These are phyloP conservation scores for Hydrotaea diabolus DNA, from an alignment of 2,888 invertebrate species.

Conservation along the genomic window DNA sequence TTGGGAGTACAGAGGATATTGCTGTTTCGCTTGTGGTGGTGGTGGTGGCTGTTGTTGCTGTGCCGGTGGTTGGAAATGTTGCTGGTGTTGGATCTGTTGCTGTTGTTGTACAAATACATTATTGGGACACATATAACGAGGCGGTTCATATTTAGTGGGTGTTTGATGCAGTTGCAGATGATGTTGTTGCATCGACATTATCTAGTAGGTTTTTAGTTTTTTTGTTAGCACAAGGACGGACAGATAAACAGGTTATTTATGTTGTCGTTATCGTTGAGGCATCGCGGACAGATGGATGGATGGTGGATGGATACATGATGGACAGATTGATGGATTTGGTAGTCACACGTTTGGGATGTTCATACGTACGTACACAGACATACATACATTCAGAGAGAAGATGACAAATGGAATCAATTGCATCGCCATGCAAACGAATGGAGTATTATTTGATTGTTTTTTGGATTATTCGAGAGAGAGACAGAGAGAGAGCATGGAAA, in stretches of 20 bases:
- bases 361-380: constrained; percentile 33
- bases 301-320: constrained; percentile 32
- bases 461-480: too few species aligned
- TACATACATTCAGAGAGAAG: constrained; percentile 18
- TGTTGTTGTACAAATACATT: constrained; percentile 76
- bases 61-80: constrained; percentile 66
- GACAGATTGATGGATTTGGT: not conserved
- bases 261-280: too few species aligned
- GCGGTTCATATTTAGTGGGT: constrained; percentile 80
- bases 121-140: constrained; percentile 80
- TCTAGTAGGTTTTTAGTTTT: constrained; percentile 69
- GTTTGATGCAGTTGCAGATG: constrained; percentile 72
- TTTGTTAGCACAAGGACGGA: constrained; percentile 27
- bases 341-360: constrained; percentile 3
- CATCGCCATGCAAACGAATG: constrained; percentile 20
- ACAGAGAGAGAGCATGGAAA: constrained; percentile 47
- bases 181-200: constrained; percentile 77
- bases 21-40: constrained; percentile 71
- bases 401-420: constrained; percentile 32
- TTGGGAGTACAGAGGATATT: constrained; percentile 76
- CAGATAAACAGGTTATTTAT: too few species aligned
- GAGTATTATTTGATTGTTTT: constrained; percentile 9
- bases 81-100: constrained; percentile 70
- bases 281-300: constrained; percentile 32
- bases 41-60: constrained; percentile 69